phyloP scores from a whole-genome alignment of 2,113 vertebrate genomes.

The Gobiocypris rarus region DNA sequence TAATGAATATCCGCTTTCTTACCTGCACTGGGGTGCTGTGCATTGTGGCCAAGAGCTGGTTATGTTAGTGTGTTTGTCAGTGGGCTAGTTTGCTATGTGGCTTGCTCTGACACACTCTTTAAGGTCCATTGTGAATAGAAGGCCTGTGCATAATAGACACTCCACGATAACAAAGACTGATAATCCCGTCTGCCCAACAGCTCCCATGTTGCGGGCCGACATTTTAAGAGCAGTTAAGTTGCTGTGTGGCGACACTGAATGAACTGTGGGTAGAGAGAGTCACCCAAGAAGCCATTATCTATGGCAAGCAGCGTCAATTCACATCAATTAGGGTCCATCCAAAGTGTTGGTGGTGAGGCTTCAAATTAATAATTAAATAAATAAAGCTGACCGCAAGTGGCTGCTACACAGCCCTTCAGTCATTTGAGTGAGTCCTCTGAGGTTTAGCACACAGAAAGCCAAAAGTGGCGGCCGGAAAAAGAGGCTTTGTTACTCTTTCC shows the following conservation, averaged over 20 bases:
- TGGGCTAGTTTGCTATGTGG: constrained; percentile 75
- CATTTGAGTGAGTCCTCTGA: constrained; percentile 77
- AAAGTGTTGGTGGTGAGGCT: constrained; percentile 80
- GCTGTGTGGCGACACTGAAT: constrained; percentile 78
- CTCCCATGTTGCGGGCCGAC: constrained; percentile 79
- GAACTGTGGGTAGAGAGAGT: constrained; percentile 77
- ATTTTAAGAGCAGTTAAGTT: constrained; percentile 84
- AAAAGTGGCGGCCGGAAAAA: constrained; percentile 71
- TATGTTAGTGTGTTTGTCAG: constrained; percentile 77
- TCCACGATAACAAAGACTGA: constrained; percentile 81
- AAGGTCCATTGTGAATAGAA: constrained; percentile 80
- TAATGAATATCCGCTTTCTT: constrained; percentile 73
- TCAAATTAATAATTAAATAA: constrained; percentile 85
- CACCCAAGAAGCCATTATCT: constrained; percentile 81
- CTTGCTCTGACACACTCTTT: constrained; percentile 77
- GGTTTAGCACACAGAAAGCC: constrained; percentile 72
- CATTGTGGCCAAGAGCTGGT: constrained; percentile 69
- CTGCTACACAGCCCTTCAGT: constrained; percentile 77
- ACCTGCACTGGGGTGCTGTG: constrained; percentile 71
- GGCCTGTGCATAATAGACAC: constrained; percentile 81
- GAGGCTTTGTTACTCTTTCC: constrained; percentile 26
- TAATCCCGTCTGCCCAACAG: constrained; percentile 79
- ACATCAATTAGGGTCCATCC: constrained; percentile 81
- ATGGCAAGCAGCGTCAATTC: constrained; percentile 80
- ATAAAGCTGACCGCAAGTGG: constrained; percentile 73